phyloP scores from a whole-genome alignment of 1,140 invertebrate genomes.

The Drosophila sp. region DNA sequence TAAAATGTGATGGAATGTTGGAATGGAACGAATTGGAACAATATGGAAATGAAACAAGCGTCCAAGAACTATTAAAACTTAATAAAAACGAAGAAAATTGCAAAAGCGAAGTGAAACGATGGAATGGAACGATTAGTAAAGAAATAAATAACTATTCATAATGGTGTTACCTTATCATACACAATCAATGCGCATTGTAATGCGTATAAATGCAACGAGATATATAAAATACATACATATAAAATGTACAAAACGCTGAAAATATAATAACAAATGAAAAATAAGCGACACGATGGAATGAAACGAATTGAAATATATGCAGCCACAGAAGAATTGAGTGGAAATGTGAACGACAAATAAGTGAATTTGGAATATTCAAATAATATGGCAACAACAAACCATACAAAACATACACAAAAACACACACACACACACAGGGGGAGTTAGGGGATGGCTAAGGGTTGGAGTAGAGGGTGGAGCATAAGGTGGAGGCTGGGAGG shows the following conservation, averaged over 20 bases:
- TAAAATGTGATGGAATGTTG: not conserved
- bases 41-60: constrained; percentile 1
- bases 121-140: constrained; percentile 3
- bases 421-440: constrained; percentile 12
- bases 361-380: too few relatives aligned
- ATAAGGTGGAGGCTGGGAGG: too few relatives aligned
- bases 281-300: not conserved
- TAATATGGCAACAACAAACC: constrained; percentile 17
- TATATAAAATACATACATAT: too few relatives aligned
- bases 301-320: not conserved
- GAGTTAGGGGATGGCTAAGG: too few relatives aligned
- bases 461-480: not conserved
- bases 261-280: too few relatives aligned
- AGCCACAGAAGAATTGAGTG: not conserved
- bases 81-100: too few relatives aligned
- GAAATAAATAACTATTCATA: too few relatives aligned
- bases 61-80: not conserved
- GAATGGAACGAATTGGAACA: not conserved
- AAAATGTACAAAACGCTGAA: too few relatives aligned
- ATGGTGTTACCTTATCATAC: too few relatives aligned
- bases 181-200: too few relatives aligned
- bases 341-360: too few relatives aligned
- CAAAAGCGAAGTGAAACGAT: not conserved
- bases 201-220: not conserved
- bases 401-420: constrained; percentile 13